phyloP scores from a whole-genome alignment of 2,888 invertebrate genomes.

The Drosophila koepferae region DNA sequence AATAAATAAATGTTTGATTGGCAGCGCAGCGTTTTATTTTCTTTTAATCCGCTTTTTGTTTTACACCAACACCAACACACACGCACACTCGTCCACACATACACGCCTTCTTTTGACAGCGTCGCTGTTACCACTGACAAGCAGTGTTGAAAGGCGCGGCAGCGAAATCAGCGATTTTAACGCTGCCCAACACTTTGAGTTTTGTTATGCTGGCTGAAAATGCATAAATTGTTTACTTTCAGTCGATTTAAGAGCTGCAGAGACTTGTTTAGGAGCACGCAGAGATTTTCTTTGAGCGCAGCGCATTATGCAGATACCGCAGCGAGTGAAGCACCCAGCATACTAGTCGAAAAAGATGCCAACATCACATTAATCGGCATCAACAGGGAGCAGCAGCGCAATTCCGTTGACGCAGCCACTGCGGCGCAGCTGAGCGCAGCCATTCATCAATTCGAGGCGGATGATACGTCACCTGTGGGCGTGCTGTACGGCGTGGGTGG shows the following conservation, averaged over 20 bases:
- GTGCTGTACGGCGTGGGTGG: constrained; percentile 96
- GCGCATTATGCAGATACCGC: constrained; percentile 10
- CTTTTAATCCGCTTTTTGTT: constrained; percentile 62
- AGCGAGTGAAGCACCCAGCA: constrained; percentile 28
- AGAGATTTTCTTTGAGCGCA: constrained; percentile 23
- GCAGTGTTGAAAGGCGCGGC: constrained; percentile 45
- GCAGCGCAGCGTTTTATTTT: constrained; percentile 54
- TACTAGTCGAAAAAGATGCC: constrained; percentile 87
- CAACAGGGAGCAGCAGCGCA: constrained; percentile 92
- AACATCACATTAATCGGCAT: constrained; percentile 92
- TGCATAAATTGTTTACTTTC: constrained; percentile 55
- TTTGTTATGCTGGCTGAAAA: constrained; percentile 46
- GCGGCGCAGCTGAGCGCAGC: constrained; percentile 89
- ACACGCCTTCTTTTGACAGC: constrained; percentile 65
- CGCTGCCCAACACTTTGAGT: constrained; percentile 45
- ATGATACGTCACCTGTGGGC: constrained; percentile 89
- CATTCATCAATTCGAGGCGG: constrained; percentile 92
- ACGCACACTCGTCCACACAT: constrained; percentile 52
- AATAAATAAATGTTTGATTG: constrained; percentile 54
- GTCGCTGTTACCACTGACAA: constrained; percentile 45
- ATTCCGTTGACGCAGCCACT: constrained; percentile 91
- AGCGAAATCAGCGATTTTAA: constrained; percentile 35
- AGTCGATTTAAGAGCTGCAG: constrained; percentile 18
- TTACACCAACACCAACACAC: constrained; percentile 56
- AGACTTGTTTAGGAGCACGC: constrained; percentile 10